Evolutionary conservation across 1,140 invertebrate genomes (phyloP).

Genomic region (Chironomus tepperi): DNA sequence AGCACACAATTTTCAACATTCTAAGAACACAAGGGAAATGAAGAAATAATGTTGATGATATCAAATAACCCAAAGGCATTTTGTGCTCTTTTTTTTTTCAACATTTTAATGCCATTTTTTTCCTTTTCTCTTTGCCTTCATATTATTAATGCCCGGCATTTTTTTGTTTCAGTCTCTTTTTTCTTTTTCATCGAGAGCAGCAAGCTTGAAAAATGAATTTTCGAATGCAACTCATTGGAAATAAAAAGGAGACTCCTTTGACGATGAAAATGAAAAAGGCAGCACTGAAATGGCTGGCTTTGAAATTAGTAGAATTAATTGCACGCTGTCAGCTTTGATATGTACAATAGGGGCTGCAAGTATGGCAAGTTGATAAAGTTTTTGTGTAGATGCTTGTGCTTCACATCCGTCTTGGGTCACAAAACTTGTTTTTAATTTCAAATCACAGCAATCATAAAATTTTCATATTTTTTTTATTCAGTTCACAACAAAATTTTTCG

Average conservation of each 20-base stretch:
- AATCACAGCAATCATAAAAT: too few relatives aligned
- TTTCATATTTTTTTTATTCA: too few relatives aligned
- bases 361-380: background rate
- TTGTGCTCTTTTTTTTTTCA: constrained; percentile 22
- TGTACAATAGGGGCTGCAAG: too few relatives aligned
- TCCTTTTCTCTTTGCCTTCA: background rate
- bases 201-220: background rate
- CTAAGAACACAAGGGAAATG: background rate
- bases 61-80: constrained; percentile 20
- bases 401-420: too few relatives aligned
- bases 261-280: background rate
- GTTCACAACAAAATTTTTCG: too few relatives aligned
- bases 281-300: background rate
- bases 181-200: background rate
- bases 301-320: constrained; percentile 14
- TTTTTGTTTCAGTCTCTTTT: background rate
- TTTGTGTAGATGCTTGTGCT: background rate
- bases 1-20: background rate
- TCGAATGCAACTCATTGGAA: background rate
- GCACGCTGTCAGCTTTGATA: background rate
- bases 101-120: constrained; percentile 1
- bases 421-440: too few relatives aligned
- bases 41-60: constrained; percentile 21
- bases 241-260: background rate
- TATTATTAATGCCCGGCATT: constrained; percentile 7